phyloP scores from a whole-genome alignment of 2,888 invertebrate species.

The Branchellion lobata region DNA sequence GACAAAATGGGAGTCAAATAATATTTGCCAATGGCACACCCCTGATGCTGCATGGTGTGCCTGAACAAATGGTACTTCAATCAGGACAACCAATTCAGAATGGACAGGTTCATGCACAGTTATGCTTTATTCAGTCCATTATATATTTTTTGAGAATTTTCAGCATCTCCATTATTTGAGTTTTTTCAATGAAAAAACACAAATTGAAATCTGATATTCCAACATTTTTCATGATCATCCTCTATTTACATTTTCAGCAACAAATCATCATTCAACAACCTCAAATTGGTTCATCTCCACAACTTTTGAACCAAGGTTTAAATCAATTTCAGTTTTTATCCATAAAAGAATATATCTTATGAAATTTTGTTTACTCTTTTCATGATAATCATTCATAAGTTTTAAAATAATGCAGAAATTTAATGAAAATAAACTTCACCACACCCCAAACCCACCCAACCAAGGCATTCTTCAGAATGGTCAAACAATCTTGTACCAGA shows the following conservation, averaged over 20 bases:
- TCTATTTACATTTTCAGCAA: no score
- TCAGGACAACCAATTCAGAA: constrained; percentile 43
- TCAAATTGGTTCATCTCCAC: not conserved
- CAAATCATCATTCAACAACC: constrained; percentile 19
- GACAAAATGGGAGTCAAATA: constrained; percentile 34
- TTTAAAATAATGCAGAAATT: no score
- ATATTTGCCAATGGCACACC: constrained; percentile 35
- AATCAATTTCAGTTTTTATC: not conserved
- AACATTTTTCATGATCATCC: not conserved
- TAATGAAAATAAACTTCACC: no score
- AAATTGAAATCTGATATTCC: not conserved
- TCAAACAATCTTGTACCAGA: constrained; percentile 86
- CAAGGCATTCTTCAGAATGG: constrained; percentile 73
- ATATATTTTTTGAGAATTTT: no score
- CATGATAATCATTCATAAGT: no score
- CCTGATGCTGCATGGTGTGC: constrained; percentile 26
- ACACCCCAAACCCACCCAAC: no score
- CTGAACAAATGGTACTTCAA: constrained; percentile 36
- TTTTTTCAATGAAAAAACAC: not conserved
- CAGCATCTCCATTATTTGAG: not conserved
- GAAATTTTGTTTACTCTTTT: no score
- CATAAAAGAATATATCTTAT: no score
- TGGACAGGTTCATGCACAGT: constrained; percentile 42
- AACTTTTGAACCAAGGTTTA: not conserved
- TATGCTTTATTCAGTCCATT: no score